Base-by-base conservation (phyloP, 2,888 invertebrate genomes). In the Galerucella calmariensis region DNA sequence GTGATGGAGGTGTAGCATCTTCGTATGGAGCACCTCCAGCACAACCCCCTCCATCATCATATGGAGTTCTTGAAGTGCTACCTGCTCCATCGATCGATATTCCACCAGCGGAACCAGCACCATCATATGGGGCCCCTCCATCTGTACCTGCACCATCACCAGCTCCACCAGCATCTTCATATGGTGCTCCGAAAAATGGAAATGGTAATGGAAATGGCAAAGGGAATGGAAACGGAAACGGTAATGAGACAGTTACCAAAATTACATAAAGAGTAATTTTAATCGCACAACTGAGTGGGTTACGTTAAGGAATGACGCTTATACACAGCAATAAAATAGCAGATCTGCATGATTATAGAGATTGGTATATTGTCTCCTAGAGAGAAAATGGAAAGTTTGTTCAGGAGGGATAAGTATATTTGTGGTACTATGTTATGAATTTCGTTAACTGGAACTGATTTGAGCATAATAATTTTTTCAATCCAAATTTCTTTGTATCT, bases 61-160 rank as follows among this genome's bases (percentile, higher is more conserved):
- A 53, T 53, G 53, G 53, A 53, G 53, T 53, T 53, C 20, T 3
- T 20, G 10, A 10, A 16, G 9, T 20, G 41, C 84, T 81, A 12
- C 84, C 84, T n/a, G 84, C 79, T 56, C 78, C 79, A 14, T 77
- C 77, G 10, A 86, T 86, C 63, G 87, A 86, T 2, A 84, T 85
- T 20, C 76, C 35, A 10, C 53, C 71, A 48, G 16, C 56, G 11
- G 80, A 80, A 72, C 88, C 89, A 0, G 88, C 89, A 1, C 87
- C 88, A 44, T 83, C 87, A 81, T 91, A 91, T 80, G 90, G 90
- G 41, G 83, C 89, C 1, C 89, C 90, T 1, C 82, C 87, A 87
- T 27, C 61, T 84, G 75, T 14, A 46, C 74, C 51, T 71, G 86
- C 87, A 10, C 84, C 85, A 0, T 8, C 56, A 9, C 16, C 87